These are phyloP conservation scores for Sebastes baramenuke DNA, from an alignment of 2,797 vertebrate species.

Conservation along the genomic window DNA sequence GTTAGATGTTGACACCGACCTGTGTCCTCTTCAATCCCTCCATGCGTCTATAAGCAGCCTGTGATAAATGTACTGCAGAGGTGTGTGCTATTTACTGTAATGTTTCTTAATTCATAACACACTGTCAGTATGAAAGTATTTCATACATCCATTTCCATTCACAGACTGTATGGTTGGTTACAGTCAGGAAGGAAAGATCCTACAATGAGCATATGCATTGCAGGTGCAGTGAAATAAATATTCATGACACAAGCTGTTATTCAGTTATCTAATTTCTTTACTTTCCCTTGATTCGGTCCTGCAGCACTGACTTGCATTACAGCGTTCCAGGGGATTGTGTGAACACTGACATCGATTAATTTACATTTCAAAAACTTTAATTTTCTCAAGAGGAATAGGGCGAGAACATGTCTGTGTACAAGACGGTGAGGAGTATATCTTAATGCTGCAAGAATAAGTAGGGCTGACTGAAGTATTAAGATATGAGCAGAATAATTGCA, in stretches of 20 bases:
- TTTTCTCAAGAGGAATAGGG: not conserved
- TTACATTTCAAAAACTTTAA: not conserved
- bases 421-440: not conserved
- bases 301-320: not conserved
- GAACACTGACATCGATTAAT: not conserved
- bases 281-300: not conserved
- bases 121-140: not conserved
- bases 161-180: not conserved
- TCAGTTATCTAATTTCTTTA: not conserved
- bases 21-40: not conserved
- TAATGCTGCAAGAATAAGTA: not conserved
- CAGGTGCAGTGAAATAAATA: slow-evolving; percentile 14
- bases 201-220: not conserved
- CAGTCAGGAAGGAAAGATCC: not conserved
- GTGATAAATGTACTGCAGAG: slow-evolving; percentile 14
- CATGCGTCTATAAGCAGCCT: not conserved
- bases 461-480: not conserved
- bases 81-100: not conserved
- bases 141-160: not conserved
- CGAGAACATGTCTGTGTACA: not conserved
- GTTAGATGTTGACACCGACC: not conserved
- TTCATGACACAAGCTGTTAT: slow-evolving; percentile 11
- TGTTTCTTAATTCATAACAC: not conserved
- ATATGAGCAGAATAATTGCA: not conserved
- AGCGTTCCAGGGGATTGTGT: not conserved